These are phyloP conservation scores for Mystacides longicornis DNA, from an alignment of 2,888 invertebrate genomes.

Conservation along the genomic window DNA sequence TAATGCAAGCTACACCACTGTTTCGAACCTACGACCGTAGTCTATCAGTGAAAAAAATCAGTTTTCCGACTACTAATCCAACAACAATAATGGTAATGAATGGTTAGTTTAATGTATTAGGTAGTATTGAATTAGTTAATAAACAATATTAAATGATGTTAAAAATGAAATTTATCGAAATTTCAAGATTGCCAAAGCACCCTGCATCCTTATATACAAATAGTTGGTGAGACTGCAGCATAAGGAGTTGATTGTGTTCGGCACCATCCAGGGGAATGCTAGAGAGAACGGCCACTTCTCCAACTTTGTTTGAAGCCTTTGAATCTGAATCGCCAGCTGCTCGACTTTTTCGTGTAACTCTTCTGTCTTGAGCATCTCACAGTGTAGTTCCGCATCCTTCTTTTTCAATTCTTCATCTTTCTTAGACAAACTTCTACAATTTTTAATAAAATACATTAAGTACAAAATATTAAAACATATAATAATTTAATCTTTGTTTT, in stretches of 20 bases:
- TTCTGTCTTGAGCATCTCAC: constrained; percentile 11
- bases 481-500: neutral
- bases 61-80: too few relatives aligned
- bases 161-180: neutral
- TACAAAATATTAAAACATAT: neutral
- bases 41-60: too few relatives aligned
- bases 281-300: constrained; percentile 22
- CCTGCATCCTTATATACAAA: neutral
- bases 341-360: constrained; percentile 12
- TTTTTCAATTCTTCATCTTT: constrained; percentile 9
- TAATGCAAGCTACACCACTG: too few relatives aligned
- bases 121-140: neutral
- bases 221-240: neutral
- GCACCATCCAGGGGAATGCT: neutral
- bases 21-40: too few relatives aligned
- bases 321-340: constrained; percentile 14
- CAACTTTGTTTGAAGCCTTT: constrained; percentile 13
- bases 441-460: too few relatives aligned
- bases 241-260: neutral
- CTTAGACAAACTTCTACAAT: constrained; percentile 8
- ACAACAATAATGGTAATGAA: neutral
- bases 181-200: neutral
- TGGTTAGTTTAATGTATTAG: too few relatives aligned
- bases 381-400: constrained; percentile 14
- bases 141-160: neutral